Percentiles rank a stretch among this genome's conserved stretches.
Conservation (phyloP, 2,888 invertebrate species). For the Teleogryllus oceanicus region DNA sequence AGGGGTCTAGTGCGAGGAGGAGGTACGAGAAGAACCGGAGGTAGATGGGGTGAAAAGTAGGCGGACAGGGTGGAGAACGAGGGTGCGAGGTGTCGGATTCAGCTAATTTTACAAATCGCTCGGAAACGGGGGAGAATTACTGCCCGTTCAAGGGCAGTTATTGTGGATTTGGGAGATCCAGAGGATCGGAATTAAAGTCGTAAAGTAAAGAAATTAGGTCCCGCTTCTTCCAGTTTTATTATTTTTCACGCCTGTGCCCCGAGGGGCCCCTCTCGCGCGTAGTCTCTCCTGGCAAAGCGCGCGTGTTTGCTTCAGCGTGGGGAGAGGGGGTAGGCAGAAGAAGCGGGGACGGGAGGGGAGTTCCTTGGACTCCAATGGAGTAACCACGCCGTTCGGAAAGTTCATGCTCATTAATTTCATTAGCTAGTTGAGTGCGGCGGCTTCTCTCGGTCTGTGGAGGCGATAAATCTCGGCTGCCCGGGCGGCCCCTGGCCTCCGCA, state of each 20-base stretch:
- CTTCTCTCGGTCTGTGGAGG: slow-evolving; percentile 6
- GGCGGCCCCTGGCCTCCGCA: neutral
- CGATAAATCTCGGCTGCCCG: neutral
- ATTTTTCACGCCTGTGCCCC: neutral
- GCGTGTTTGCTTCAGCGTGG: no score
- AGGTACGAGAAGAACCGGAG: neutral
- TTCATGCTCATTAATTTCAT: slow-evolving; percentile 18
- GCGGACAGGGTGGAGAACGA: neutral
- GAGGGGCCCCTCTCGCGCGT: no score
- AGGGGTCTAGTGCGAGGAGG: neutral
- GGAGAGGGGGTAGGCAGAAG: neutral
- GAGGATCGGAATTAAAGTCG: neutral
- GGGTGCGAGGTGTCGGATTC: neutral
- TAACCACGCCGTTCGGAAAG: neutral
- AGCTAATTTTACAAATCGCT: neutral
- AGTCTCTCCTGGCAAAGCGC: no score
- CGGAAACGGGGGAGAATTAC: neutral
- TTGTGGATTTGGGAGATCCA: neutral
- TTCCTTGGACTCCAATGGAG: neutral
- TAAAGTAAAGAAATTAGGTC: slow-evolving; percentile 9
- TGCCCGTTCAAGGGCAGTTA: neutral
- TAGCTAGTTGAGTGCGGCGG: slow-evolving; percentile 8
- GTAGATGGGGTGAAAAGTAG: neutral
- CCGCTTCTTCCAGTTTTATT: neutral
- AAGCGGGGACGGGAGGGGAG: neutral